Conservation (phyloP, 2,113 vertebrate genomes). For the Elanoides forficatus region DNA sequence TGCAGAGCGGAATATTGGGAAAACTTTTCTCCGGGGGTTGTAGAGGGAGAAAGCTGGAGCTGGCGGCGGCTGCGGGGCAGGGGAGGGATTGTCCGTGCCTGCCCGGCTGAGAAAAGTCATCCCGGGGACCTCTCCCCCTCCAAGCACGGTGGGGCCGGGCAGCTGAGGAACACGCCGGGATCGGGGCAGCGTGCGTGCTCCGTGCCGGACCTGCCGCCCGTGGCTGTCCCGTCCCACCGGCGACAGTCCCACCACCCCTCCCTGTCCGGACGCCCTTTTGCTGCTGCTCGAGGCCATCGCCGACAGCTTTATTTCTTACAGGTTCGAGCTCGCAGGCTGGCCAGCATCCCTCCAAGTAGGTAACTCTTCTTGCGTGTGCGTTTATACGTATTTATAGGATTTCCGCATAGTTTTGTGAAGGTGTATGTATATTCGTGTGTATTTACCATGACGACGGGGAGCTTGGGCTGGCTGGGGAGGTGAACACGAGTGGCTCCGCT, state of each 20-base stretch:
- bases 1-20: not conserved
- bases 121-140: not conserved
- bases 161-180: not conserved
- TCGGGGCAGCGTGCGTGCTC: rapidly evolving
- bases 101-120: not conserved
- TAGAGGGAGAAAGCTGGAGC: not conserved
- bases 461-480: not conserved
- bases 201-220: rapidly evolving
- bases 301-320: slow-evolving; percentile 74
- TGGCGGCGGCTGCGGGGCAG: not conserved
- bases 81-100: not conserved
- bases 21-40: not conserved
- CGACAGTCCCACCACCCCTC: too few species aligned
- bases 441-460: not conserved
- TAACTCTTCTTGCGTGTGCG: not conserved
- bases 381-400: rapidly evolving
- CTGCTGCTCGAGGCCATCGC: not conserved
- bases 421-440: rapidly evolving
- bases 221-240: not conserved
- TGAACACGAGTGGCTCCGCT: rapidly evolving
- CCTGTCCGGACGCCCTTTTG: rapidly evolving
- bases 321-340: slow-evolving; percentile 70
- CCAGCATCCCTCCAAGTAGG: slow-evolving; percentile 58
- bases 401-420: rapidly evolving
- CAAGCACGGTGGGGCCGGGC: too few species aligned